Conservation (phyloP, 2,113 vertebrate genomes). For the Pitta sordida region DNA sequence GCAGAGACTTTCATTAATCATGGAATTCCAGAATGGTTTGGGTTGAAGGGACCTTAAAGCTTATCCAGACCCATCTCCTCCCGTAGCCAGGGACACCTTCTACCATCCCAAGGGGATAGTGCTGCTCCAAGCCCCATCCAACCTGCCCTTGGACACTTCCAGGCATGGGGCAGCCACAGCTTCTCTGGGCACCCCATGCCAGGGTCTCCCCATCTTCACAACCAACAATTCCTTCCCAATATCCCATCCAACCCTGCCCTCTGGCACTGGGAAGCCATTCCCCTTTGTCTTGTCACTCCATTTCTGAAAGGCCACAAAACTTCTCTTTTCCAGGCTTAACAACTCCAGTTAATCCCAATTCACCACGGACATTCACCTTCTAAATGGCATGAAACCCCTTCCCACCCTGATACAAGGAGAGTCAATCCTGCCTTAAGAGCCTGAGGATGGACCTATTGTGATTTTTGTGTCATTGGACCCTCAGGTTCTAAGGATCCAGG, state of each 20-base stretch:
- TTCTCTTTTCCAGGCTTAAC: not conserved
- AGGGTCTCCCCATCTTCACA: not conserved
- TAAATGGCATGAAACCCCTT: not conserved
- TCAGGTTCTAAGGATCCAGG: not conserved
- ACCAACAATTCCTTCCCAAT: not conserved
- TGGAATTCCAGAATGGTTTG: not conserved
- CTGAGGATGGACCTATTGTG: not conserved
- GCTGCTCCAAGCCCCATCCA: too few relatives aligned
- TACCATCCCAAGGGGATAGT: fast-evolving
- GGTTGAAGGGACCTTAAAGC: not conserved
- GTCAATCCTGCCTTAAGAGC: not conserved
- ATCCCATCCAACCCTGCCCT: not conserved
- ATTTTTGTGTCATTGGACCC: not conserved
- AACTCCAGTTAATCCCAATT: not conserved
- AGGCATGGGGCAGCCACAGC: not conserved
- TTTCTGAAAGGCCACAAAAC: not conserved
- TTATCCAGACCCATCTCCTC: not conserved
- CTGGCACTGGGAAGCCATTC: not conserved
- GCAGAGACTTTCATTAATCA: not conserved
- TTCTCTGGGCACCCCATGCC: not conserved
- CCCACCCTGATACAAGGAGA: not conserved
- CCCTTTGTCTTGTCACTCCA: not conserved
- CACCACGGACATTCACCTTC: not conserved
- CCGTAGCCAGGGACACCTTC: not conserved
- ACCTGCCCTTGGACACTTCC: fast-evolving